Evolutionary conservation across 1,140 invertebrate species (phyloP).

Genomic region (Reticulitermes speratus): DNA sequence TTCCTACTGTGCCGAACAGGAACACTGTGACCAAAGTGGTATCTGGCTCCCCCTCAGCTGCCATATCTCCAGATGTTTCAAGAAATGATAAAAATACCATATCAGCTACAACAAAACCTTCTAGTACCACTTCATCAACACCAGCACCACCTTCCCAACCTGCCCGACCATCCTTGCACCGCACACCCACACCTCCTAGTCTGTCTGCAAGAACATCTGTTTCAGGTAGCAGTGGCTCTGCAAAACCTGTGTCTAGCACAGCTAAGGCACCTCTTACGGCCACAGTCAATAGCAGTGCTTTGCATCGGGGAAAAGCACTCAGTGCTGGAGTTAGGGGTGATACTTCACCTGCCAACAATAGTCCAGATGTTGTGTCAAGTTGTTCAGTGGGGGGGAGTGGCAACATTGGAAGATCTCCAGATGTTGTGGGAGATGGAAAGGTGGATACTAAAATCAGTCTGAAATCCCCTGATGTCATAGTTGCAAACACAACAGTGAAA

Average conservation of each 20-base stretch:
- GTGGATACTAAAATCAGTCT: conserved; percentile 36
- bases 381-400: conserved; percentile 44
- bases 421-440: conserved; percentile 47
- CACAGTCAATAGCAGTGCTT: not conserved
- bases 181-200: not conserved
- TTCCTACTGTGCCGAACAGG: not conserved
- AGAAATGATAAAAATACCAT: not conserved
- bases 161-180: not conserved
- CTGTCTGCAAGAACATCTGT: not conserved
- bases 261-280: not conserved
- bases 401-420: conserved; percentile 49
- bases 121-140: not conserved
- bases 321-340: not conserved
- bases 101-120: not conserved
- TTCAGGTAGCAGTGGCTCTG: not conserved
- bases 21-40: not conserved
- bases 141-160: not conserved
- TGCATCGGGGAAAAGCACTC: not conserved
- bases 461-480: conserved; percentile 20
- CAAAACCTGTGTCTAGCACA: not conserved
- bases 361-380: conserved; percentile 69
- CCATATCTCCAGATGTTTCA: not conserved
- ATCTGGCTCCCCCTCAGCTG: not conserved
- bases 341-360: conserved; percentile 48
- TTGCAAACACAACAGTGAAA: not conserved